Conservation (phyloP, 1,140 invertebrate species). For the Mamestra configurata region DNA sequence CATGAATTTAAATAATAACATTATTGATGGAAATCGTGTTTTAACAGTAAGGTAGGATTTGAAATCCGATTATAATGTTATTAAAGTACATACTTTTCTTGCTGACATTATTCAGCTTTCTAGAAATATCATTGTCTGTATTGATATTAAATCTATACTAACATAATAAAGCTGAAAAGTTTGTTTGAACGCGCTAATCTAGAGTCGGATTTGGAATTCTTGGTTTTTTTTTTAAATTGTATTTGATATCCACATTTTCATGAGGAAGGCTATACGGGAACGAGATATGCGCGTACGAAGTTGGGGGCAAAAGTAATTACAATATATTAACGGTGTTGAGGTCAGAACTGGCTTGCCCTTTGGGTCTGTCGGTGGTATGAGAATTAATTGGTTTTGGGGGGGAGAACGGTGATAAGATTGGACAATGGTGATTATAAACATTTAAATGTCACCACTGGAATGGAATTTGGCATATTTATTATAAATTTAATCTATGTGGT, state of each 20-base stretch:
- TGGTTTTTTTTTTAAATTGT: no score
- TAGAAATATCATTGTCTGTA: not conserved
- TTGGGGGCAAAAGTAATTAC: no score
- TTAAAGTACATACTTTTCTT: not conserved
- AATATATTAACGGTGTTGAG: no score
- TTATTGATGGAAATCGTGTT: not conserved
- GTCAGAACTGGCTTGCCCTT: no score
- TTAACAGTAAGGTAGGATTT: not conserved
- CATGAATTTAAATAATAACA: not conserved
- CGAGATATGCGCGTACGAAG: no score
- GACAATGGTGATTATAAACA: not conserved
- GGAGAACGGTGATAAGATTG: not conserved
- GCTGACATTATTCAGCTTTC: not conserved
- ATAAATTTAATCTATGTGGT: constrained; percentile 2
- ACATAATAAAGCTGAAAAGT: no score
- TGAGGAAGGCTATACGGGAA: no score
- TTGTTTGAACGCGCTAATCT: no score
- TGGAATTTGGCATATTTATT: not conserved
- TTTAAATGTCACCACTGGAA: not conserved
- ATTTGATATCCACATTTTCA: no score
- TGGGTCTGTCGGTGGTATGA: not conserved
- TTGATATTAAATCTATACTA: no score
- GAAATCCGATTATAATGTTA: no score
- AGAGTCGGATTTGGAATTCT: no score
- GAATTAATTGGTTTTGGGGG: not conserved